A percentile compares a stretch with the other conserved stretches of the same genome.
phyloP scores from a whole-genome alignment of 2,113 vertebrate genomes.

The Sarotherodon lohbergeri region DNA sequence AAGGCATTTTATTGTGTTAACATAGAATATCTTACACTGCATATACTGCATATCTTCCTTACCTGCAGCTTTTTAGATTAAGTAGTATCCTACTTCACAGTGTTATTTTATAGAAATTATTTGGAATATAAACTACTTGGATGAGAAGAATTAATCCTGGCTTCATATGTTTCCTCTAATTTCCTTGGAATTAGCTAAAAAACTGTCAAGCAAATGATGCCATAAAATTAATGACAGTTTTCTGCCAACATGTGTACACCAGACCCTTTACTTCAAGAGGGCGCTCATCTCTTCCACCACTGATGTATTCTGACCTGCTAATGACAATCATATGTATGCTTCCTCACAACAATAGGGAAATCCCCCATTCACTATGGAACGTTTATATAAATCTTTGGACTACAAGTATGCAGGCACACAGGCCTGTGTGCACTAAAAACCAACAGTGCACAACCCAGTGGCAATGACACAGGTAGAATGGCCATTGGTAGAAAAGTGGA shows the following conservation, averaged over 20 bases:
- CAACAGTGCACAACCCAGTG: fast-evolving
- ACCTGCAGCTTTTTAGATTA: not conserved
- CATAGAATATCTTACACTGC: fast-evolving
- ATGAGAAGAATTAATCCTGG: not conserved
- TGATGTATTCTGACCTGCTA: not conserved
- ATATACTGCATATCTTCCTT: not conserved
- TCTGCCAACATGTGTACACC: not conserved
- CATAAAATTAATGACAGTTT: not conserved
- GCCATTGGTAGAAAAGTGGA: not conserved
- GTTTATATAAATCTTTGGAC: not conserved
- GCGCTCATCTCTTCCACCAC: not conserved
- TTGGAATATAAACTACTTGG: not conserved
- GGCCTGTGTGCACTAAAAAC: not conserved
- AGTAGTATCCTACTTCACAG: not conserved
- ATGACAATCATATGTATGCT: not conserved
- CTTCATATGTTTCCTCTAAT: fast-evolving
- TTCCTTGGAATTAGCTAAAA: not conserved
- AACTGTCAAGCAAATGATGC: not conserved
- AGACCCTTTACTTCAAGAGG: not conserved
- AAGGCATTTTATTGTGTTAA: not conserved
- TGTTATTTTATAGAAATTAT: not conserved
- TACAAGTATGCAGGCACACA: not conserved
- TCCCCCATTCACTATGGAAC: not conserved
- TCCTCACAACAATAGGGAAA: not conserved
- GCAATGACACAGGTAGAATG: not conserved